phyloP scores from a whole-genome alignment of 2,888 invertebrate genomes.

The Plebejus argus region DNA sequence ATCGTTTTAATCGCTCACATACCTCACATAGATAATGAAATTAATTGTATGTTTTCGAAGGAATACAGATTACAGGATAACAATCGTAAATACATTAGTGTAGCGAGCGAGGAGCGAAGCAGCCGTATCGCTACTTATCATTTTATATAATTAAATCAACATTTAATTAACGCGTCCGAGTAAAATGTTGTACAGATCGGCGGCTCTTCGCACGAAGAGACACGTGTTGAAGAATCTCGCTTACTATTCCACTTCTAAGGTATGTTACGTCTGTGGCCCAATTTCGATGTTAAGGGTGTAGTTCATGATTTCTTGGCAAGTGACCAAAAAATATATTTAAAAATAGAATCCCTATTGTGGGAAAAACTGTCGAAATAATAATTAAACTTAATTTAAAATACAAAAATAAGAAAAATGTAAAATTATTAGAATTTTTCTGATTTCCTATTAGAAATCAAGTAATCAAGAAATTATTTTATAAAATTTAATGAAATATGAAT shows the following conservation, averaged over 20 bases:
- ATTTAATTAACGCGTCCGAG: slow-evolving; percentile 44
- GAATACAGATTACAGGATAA: slow-evolving; percentile 44
- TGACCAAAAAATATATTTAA: not conserved
- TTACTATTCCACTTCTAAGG: slow-evolving; percentile 64
- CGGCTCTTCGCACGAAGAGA: slow-evolving; percentile 58
- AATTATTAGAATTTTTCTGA: no score
- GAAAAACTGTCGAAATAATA: not conserved
- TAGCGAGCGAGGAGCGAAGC: slow-evolving; percentile 49
- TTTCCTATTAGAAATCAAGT: no score
- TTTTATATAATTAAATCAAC: slow-evolving; percentile 43
- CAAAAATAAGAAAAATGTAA: no score
- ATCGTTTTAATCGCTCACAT: slow-evolving; percentile 49
- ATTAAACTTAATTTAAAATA: no score
- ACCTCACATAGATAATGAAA: slow-evolving; percentile 52
- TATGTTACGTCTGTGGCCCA: slow-evolving; percentile 51
- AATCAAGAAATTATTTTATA: no score
- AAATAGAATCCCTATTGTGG: not conserved
- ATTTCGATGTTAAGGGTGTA: not conserved
- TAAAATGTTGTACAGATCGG: slow-evolving; percentile 64
- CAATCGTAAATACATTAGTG: slow-evolving; percentile 51
- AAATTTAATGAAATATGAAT: no score
- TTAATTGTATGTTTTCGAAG: slow-evolving; percentile 53
- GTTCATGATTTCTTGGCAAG: not conserved
- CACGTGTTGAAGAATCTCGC: slow-evolving; percentile 56
- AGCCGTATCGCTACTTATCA: slow-evolving; percentile 46